These are phyloP conservation scores for Turdus rufiventris DNA, from an alignment of 2,113 vertebrate species.

Conservation along the genomic window DNA sequence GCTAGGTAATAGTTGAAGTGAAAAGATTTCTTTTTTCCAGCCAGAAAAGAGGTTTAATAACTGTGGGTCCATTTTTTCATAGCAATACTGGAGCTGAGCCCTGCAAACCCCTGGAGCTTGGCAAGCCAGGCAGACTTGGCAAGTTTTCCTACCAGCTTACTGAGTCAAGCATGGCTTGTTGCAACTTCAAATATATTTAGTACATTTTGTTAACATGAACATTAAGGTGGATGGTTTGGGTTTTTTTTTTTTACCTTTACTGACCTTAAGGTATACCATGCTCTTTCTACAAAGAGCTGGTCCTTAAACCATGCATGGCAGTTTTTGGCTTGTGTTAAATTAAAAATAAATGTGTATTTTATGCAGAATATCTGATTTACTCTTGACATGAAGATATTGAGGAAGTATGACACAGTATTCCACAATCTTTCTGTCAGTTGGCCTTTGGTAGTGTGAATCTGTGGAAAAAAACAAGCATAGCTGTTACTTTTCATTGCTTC, in stretches of 20 bases:
- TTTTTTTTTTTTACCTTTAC: neutral
- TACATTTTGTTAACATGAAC: constrained; percentile 53
- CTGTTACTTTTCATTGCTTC: neutral
- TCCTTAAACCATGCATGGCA: neutral
- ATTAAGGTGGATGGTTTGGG: neutral
- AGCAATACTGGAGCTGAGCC: constrained; percentile 57
- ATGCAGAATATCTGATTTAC: neutral
- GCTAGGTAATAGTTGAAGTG: constrained; percentile 61
- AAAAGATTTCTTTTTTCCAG: constrained; percentile 59
- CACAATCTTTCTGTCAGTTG: neutral
- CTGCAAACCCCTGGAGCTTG: constrained; percentile 73
- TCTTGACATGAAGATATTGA: neutral
- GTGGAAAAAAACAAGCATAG: neutral
- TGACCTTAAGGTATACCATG: neutral
- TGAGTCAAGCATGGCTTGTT: constrained; percentile 36
- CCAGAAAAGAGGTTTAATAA: constrained; percentile 71
- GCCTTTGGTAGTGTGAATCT: neutral
- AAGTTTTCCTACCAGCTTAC: constrained; percentile 44
- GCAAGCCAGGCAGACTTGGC: constrained; percentile 65
- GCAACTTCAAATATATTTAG: constrained; percentile 32
- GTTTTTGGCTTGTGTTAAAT: neutral
- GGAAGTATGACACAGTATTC: neutral
- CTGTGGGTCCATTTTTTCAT: constrained; percentile 63
- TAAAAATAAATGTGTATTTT: neutral
- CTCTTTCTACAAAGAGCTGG: neutral